A percentile compares a stretch with the other conserved stretches of the same genome.
phyloP scores from a whole-genome alignment of 2,888 invertebrate species.

The Druceiella hillmani region DNA sequence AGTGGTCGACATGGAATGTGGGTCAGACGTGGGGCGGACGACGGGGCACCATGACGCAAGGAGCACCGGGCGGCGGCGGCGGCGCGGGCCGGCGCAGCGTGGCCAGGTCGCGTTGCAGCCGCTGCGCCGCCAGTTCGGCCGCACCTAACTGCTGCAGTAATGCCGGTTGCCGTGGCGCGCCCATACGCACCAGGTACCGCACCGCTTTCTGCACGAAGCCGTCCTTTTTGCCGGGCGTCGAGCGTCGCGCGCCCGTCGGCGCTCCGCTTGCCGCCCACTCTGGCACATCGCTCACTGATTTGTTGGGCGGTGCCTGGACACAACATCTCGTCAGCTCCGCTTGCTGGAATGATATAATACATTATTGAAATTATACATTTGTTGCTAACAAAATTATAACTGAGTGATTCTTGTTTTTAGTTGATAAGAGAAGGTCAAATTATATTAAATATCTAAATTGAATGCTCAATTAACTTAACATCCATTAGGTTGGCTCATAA shows the following conservation, averaged over 20 bases:
- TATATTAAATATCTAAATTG: too few species aligned
- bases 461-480: too few species aligned
- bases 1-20: constrained; percentile 8
- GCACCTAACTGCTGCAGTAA: constrained; percentile 8
- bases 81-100: constrained; percentile 15
- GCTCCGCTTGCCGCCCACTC: constrained; percentile 44
- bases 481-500: too few species aligned
- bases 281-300: constrained; percentile 63
- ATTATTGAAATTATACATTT: too few species aligned
- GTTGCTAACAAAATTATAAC: too few species aligned
- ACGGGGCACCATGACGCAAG: constrained; percentile 34
- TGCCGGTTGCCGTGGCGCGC: constrained; percentile 36
- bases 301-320: constrained; percentile 61
- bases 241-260: constrained; percentile 24
- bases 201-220: constrained; percentile 50
- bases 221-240: constrained; percentile 39
- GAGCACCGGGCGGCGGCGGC: constrained; percentile 29
- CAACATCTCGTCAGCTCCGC: constrained; percentile 63
- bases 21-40: constrained; percentile 22
- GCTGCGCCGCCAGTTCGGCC: constrained; percentile 22
- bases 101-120: constrained; percentile 18
- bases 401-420: too few species aligned
- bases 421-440: too few species aligned
- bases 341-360: constrained; percentile 57
- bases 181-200: constrained; percentile 39